Conservation (phyloP, 2,888 invertebrate species). For the Drosophila buzzatii region DNA sequence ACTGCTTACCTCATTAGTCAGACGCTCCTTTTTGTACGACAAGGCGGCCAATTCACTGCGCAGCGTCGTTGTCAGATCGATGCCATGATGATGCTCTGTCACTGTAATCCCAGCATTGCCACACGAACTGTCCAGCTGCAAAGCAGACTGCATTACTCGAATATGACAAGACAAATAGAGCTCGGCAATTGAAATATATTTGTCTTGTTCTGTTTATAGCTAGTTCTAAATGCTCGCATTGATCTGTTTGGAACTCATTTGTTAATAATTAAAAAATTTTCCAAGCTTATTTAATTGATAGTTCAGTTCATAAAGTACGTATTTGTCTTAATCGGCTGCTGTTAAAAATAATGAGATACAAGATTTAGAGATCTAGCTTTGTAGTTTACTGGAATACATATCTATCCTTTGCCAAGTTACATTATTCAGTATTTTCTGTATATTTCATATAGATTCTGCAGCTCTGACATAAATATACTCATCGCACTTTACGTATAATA, state of each 20-base stretch:
- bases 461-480: no score
- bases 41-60: constrained; percentile 94
- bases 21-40: constrained; percentile 93
- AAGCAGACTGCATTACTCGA: not conserved
- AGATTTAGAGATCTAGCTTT: not conserved
- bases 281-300: not conserved
- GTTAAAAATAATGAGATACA: not conserved
- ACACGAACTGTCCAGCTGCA: constrained; percentile 74
- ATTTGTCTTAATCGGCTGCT: not conserved
- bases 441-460: no score
- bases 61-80: constrained; percentile 91
- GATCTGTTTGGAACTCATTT: not conserved
- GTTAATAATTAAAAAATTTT: not conserved
- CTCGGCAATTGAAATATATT: not conserved
- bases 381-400: no score
- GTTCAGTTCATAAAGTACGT: not conserved
- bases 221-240: not conserved
- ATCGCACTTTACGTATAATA: no score
- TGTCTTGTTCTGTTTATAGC: no score
- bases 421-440: no score
- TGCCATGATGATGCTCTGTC: constrained; percentile 82
- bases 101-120: constrained; percentile 64
- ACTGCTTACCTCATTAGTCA: constrained; percentile 89
- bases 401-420: no score
- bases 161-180: not conserved